A percentile compares a stretch with the other conserved stretches of the same genome.
phyloP scores from a whole-genome alignment of 2,888 invertebrate species.

The Drosophila antonietae region DNA sequence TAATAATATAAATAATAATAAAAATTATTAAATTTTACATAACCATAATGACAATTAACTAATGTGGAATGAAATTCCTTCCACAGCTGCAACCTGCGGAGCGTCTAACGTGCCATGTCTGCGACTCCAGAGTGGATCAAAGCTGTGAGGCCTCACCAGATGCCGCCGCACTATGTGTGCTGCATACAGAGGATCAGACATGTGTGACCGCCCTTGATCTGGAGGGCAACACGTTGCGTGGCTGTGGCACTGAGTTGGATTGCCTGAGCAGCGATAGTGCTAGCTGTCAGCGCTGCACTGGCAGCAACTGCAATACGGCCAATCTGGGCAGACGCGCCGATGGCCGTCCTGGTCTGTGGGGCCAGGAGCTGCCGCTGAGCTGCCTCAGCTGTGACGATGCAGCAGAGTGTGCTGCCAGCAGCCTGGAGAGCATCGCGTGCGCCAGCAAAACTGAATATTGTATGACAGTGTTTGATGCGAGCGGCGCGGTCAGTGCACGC shows the following conservation, averaged over 20 bases:
- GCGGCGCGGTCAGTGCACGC: conserved; percentile 59
- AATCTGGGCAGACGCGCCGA: conserved; percentile 71
- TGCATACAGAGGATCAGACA: conserved; percentile 53
- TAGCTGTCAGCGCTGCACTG: conserved; percentile 67
- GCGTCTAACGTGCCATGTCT: conserved; percentile 75
- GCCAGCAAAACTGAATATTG: conserved; percentile 65
- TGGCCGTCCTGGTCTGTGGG: conserved; percentile 79
- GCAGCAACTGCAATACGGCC: conserved; percentile 66
- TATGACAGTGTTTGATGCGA: conserved; percentile 73
- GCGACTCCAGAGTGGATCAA: conserved; percentile 58
- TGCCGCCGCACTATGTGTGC: conserved; percentile 53
- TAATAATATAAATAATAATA: too few species aligned
- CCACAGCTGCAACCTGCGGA: conserved; percentile 74
- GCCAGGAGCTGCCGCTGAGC: conserved; percentile 73
- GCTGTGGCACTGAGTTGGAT: conserved; percentile 66
- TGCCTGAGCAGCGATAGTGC: conserved; percentile 46
- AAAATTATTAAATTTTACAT: too few species aligned
- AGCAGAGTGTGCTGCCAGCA: conserved; percentile 43
- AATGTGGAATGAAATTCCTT: not conserved
- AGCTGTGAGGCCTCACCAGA: conserved; percentile 65
- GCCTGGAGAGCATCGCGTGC: conserved; percentile 16
- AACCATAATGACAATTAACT: not conserved
- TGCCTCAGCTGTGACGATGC: conserved; percentile 67
- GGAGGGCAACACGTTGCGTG: conserved; percentile 72
- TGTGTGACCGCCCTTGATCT: conserved; percentile 68